Evolutionary conservation across 92 coral and sea anemone genomes (phyloP).

Genomic region (Phenganax stokvisi): DNA sequence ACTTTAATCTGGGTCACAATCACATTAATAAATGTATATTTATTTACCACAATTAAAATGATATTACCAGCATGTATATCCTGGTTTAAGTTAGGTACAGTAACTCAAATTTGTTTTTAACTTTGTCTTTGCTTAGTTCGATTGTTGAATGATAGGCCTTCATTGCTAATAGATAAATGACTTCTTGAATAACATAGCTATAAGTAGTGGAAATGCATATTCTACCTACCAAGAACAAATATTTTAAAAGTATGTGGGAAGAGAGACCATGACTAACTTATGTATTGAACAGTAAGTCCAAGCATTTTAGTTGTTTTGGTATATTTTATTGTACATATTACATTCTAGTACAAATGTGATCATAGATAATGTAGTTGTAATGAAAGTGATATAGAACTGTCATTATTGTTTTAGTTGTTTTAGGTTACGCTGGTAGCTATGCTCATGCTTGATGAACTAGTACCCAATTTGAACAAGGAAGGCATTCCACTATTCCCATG

Average conservation of each 20-base stretch:
- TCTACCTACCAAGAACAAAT: background rate
- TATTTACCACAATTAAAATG: background rate
- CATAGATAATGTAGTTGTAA: background rate
- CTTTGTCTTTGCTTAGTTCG: background rate
- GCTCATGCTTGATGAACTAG: background rate
- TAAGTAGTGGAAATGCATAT: too few relatives aligned
- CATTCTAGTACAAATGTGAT: too few relatives aligned
- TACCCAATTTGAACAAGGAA: background rate
- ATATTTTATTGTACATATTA: background rate
- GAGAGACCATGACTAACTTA: background rate
- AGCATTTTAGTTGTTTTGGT: background rate
- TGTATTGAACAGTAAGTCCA: background rate
- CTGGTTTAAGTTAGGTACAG: background rate
- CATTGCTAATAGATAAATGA: too few relatives aligned
- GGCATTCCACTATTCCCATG: too few relatives aligned
- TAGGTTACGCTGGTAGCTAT: background rate
- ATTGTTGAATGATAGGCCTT: background rate
- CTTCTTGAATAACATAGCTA: too few relatives aligned
- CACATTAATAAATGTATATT: background rate
- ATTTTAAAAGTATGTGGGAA: background rate
- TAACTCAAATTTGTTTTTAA: background rate
- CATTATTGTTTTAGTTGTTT: background rate
- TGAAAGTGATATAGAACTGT: background rate
- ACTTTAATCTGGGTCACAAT: constrained; percentile 12
- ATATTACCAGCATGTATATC: background rate